Conservation (phyloP, 2,888 invertebrate species). For the Atethmia centrago region DNA sequence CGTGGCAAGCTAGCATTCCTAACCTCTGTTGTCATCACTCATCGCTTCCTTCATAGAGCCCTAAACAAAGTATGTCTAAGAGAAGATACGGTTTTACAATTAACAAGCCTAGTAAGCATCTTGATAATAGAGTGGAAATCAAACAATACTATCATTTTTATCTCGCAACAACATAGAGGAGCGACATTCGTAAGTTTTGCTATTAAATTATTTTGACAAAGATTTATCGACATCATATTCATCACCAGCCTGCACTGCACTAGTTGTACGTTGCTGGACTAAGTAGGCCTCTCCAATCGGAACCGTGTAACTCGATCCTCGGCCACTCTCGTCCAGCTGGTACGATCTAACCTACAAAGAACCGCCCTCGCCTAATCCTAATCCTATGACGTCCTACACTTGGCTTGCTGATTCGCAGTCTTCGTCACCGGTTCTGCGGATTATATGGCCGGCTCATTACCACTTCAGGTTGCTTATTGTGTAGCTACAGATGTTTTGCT, state of each 20-base stretch:
- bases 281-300: background rate
- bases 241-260: too few relatives aligned
- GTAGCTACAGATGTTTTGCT: too few relatives aligned
- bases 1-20: slow-evolving; percentile 14
- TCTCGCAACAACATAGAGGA: slow-evolving; percentile 78
- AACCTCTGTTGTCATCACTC: slow-evolving; percentile 13
- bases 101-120: slow-evolving; percentile 40
- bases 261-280: background rate
- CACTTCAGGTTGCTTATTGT: background rate
- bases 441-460: background rate
- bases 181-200: slow-evolving; percentile 46
- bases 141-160: slow-evolving; percentile 80
- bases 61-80: slow-evolving; percentile 30
- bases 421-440: background rate
- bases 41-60: slow-evolving; percentile 24
- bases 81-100: slow-evolving; percentile 40
- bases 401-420: background rate
- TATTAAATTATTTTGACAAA: background rate
- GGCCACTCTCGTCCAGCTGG: background rate
- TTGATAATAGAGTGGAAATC: slow-evolving; percentile 68
- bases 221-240: slow-evolving; percentile 13
- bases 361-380: too few relatives aligned
- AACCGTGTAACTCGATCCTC: background rate
- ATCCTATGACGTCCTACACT: too few relatives aligned
- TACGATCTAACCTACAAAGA: background rate